phyloP scores from a whole-genome alignment of 2,797 vertebrate genomes.

The Trachurus trachurus region DNA sequence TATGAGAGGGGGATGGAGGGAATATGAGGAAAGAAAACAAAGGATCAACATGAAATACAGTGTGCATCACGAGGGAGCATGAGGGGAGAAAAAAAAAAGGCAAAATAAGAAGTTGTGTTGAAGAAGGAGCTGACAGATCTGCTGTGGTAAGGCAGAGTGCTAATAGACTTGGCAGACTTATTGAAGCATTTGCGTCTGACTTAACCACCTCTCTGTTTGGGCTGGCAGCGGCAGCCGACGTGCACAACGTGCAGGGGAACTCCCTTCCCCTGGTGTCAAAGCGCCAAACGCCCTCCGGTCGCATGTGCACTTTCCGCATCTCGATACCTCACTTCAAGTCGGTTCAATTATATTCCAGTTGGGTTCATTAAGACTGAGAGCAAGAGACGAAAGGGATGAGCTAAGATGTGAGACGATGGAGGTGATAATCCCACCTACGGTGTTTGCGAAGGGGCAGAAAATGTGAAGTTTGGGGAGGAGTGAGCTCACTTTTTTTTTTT shows the following conservation, averaged over 20 bases:
- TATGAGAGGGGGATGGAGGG: neutral
- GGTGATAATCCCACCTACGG: conserved; percentile 18
- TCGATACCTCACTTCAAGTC: neutral
- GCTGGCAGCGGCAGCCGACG: conserved; percentile 2
- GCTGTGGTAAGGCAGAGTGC: conserved; percentile 29
- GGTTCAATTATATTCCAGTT: conserved; percentile 9
- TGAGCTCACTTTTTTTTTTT: neutral
- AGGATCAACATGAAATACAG: conserved; percentile 16
- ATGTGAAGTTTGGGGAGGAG: neutral
- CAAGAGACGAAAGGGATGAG: neutral
- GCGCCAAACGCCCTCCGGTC: neutral
- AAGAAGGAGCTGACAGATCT: conserved; percentile 19
- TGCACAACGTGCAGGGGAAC: conserved; percentile 7
- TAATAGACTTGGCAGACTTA: conserved; percentile 28
- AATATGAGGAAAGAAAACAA: conserved; percentile 4
- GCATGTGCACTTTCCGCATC: neutral
- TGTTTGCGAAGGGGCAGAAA: neutral
- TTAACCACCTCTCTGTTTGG: conserved; percentile 41
- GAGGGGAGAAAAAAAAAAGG: neutral
- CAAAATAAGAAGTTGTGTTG: neutral
- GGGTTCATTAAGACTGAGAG: neutral
- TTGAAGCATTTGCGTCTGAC: conserved; percentile 27
- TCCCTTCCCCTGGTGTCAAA: conserved; percentile 6
- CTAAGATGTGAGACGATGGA: conserved; percentile 18
- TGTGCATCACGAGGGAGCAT: neutral